Evolutionary conservation across 1,140 invertebrate genomes (phyloP).

Genomic region (Mactra quadrangularis): DNA sequence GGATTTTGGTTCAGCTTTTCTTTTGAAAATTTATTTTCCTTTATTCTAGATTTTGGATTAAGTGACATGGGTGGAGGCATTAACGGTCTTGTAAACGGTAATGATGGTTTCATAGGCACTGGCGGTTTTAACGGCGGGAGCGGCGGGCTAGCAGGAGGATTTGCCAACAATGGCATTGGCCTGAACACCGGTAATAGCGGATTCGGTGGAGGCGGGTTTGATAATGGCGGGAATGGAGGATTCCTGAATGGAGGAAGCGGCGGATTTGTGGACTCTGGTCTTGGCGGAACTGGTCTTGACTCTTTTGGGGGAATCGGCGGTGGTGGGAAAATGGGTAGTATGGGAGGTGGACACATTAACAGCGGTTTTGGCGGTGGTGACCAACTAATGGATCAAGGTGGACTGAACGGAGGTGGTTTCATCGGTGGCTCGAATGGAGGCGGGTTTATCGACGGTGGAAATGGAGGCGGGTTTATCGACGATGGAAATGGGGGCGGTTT

Average conservation of each 20-base stretch:
- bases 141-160: neutral
- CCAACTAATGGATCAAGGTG: neutral
- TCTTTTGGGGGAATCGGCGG: neutral
- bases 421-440: constrained; percentile 13
- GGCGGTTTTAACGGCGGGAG: constrained; percentile 1
- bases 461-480: neutral
- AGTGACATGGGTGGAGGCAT: constrained; percentile 2
- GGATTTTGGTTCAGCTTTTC: no score
- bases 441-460: constrained; percentile 2
- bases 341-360: neutral
- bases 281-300: neutral
- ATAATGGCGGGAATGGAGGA: neutral
- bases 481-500: neutral
- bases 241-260: neutral
- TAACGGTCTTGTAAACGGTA: neutral
- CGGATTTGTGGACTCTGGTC: constrained; percentile 1
- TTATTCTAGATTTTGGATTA: constrained; percentile 9
- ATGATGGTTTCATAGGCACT: constrained; percentile 15
- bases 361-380: neutral
- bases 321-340: no score
- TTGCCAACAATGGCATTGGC: neutral
- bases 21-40: neutral
- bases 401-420: neutral
- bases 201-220: neutral
- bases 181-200: neutral